Percentiles rank a stretch among this genome's conserved stretches.
Conservation (phyloP, 2,797 vertebrate species). For the Sebastes diaconus region DNA sequence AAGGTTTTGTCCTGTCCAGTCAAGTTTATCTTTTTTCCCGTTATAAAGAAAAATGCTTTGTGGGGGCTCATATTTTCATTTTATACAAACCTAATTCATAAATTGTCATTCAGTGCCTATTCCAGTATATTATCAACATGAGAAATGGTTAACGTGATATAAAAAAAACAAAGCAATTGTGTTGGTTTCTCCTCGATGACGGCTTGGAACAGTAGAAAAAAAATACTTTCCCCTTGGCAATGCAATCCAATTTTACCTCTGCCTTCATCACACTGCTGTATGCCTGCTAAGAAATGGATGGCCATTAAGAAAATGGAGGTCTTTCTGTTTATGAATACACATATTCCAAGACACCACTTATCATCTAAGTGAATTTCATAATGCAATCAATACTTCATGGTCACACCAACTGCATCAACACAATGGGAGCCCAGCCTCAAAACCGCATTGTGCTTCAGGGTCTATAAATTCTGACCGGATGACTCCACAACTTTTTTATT, state of each 20-base stretch:
- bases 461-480: constrained; percentile 52
- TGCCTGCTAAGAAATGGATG: constrained; percentile 41
- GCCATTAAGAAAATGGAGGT: constrained; percentile 60
- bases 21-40: background rate
- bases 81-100: constrained; percentile 1
- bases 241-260: constrained; percentile 53
- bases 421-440: constrained; percentile 31
- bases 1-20: background rate
- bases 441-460: constrained; percentile 21
- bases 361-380: constrained; percentile 66
- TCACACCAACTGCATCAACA: constrained; percentile 46
- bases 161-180: constrained; percentile 16
- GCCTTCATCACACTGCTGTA: constrained; percentile 29
- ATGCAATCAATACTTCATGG: constrained; percentile 60
- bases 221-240: constrained; percentile 18
- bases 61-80: constrained; percentile 18
- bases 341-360: constrained; percentile 59
- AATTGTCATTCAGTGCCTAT: constrained; percentile 19
- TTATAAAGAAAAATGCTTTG: background rate
- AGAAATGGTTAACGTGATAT: constrained; percentile 20
- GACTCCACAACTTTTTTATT: constrained; percentile 31
- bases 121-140: constrained; percentile 1
- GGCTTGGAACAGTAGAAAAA: background rate
- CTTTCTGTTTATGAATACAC: constrained; percentile 55
- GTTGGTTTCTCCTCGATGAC: constrained; percentile 17